A percentile compares a stretch with the other conserved stretches of the same genome.
Evolutionary conservation across 1,140 invertebrate species (phyloP).

Genomic region (Carposina sasakii): DNA sequence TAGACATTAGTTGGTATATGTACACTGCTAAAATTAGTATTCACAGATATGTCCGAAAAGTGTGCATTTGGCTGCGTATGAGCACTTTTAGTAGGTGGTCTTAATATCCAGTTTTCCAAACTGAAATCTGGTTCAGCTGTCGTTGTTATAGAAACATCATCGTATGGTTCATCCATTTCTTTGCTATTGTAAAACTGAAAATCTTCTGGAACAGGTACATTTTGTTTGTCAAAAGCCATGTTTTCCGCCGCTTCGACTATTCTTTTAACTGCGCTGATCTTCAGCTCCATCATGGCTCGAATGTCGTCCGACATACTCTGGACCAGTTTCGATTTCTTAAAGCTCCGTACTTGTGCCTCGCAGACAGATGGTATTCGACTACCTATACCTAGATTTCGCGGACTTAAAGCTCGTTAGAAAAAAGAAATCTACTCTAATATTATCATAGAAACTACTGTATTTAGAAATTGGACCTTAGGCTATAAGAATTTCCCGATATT

Average conservation of each 20-base stretch:
- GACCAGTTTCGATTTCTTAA: too few species aligned
- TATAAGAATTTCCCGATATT: too few species aligned
- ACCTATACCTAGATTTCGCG: too few species aligned
- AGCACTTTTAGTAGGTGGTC: slow-evolving; percentile 69
- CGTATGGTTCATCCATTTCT: slow-evolving; percentile 74
- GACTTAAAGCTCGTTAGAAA: too few species aligned
- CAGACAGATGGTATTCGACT: too few species aligned
- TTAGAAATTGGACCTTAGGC: too few species aligned
- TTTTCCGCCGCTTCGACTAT: slow-evolving; percentile 88
- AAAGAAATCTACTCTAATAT: too few species aligned
- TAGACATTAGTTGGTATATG: slow-evolving; percentile 98
- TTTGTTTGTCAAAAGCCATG: slow-evolving; percentile 75
- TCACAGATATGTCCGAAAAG: slow-evolving; percentile 87
- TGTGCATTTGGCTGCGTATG: slow-evolving; percentile 79
- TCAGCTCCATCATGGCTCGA: slow-evolving; percentile 86
- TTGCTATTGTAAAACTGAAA: slow-evolving; percentile 84
- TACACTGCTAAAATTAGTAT: slow-evolving; percentile 88
- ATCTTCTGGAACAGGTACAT: slow-evolving; percentile 74
- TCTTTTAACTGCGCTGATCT: slow-evolving; percentile 87
- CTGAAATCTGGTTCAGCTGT: slow-evolving; percentile 68
- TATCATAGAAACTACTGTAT: too few species aligned
- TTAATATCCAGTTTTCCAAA: slow-evolving; percentile 69
- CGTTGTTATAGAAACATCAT: slow-evolving; percentile 52
- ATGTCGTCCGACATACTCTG: slow-evolving; percentile 85
- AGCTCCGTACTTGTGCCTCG: too few species aligned